A percentile compares a stretch with the other conserved stretches of the same genome.
Conservation (phyloP, 1,140 invertebrate genomes). For the Drosophila varians region DNA sequence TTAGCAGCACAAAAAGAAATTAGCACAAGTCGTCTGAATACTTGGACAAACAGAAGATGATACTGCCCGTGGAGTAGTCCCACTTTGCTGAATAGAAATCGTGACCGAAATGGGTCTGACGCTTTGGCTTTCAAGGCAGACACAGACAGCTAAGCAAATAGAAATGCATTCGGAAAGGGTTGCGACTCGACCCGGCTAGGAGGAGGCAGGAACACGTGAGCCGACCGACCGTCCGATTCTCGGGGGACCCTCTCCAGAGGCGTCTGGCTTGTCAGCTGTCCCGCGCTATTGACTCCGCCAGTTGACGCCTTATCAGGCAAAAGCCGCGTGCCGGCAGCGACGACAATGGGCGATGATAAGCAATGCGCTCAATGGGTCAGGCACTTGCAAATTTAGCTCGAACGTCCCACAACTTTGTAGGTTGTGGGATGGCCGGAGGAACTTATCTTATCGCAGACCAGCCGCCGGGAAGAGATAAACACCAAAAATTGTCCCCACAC, state of each 20-base stretch:
- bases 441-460: slow-evolving; percentile 43
- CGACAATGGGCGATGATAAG: slow-evolving; percentile 51
- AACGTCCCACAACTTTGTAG: slow-evolving; percentile 24
- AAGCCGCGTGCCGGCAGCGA: slow-evolving; percentile 61
- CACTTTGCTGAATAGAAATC: slow-evolving; percentile 45
- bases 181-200: slow-evolving; percentile 3
- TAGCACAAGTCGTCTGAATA: slow-evolving; percentile 75
- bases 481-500: slow-evolving; percentile 5
- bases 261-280: slow-evolving; percentile 51
- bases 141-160: slow-evolving; percentile 20
- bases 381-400: slow-evolving; percentile 51
- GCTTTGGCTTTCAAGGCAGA: slow-evolving; percentile 5
- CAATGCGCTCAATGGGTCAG: slow-evolving; percentile 47
- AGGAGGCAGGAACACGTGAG: slow-evolving; percentile 66
- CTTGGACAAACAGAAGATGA: slow-evolving; percentile 56
- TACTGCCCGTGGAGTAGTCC: slow-evolving; percentile 13
- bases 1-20: slow-evolving; percentile 72
- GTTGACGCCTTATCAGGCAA: slow-evolving; percentile 50
- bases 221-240: slow-evolving; percentile 16
- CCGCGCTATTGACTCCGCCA: too few species aligned
- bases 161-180: slow-evolving; percentile 26
- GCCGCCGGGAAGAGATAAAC: slow-evolving; percentile 27
- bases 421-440: slow-evolving; percentile 3
- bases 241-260: slow-evolving; percentile 32
- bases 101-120: slow-evolving; percentile 27